Evolutionary conservation across 2,113 vertebrate genomes (phyloP).

Genomic region (Phycodurus eques): DNA sequence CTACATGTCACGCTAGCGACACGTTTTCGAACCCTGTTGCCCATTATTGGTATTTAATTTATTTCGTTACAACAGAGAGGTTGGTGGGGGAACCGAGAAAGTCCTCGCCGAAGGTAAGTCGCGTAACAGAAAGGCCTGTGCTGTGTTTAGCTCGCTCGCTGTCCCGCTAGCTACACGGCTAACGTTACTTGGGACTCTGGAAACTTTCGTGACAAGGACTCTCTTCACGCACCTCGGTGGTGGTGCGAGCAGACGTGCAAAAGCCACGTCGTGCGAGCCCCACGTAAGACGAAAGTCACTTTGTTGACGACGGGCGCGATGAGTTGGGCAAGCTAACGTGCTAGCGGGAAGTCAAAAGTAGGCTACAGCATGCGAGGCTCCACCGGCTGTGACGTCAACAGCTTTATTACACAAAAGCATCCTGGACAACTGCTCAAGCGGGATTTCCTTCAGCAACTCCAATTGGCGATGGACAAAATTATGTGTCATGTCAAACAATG

Average conservation of each 20-base stretch:
- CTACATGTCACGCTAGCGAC: conserved; percentile 11
- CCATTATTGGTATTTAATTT: background rate
- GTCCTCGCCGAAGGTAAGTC: background rate
- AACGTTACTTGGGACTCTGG: background rate
- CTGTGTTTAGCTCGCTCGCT: too few species aligned
- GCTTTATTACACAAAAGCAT: background rate
- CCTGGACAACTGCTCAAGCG: background rate
- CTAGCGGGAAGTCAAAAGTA: background rate
- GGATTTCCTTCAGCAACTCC: background rate
- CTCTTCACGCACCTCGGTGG: background rate
- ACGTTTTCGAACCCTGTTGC: background rate
- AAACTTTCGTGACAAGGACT: background rate
- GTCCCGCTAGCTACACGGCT: background rate
- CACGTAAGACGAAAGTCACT: conserved; percentile 1
- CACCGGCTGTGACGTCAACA: background rate
- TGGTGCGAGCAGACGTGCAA: background rate
- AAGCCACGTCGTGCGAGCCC: background rate
- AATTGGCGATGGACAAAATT: background rate
- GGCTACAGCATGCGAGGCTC: background rate
- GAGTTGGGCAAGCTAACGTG: background rate
- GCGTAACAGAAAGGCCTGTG: background rate
- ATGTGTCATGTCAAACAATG: background rate
- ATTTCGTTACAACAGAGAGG: background rate
- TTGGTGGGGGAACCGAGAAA: background rate
- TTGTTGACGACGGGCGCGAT: background rate